These are phyloP conservation scores for Hirtodrosophila cameraria DNA, from an alignment of 2,888 invertebrate species.

Conservation along the genomic window DNA sequence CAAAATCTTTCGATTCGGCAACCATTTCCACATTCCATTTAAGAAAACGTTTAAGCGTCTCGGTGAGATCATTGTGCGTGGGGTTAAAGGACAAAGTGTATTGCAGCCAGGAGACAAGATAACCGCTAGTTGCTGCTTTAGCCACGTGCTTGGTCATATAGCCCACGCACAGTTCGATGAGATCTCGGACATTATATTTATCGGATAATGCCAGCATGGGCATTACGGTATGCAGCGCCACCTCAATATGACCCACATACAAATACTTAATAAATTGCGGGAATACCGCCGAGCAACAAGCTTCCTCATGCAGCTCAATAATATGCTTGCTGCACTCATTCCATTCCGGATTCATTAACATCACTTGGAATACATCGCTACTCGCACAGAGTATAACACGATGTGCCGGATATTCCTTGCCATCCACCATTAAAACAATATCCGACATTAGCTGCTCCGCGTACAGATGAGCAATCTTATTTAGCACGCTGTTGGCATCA, in stretches of 20 bases:
- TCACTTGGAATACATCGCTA: constrained; percentile 98
- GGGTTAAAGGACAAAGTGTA: constrained; percentile 93
- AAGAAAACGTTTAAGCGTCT: constrained; percentile 92
- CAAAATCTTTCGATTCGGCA: constrained; percentile 91
- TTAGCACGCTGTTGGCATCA: constrained; percentile 91
- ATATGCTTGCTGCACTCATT: constrained; percentile 93
- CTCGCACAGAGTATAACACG: constrained; percentile 95
- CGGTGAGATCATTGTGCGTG: constrained; percentile 83
- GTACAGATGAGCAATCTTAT: constrained; percentile 92
- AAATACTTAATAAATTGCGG: constrained; percentile 93
- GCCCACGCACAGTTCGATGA: constrained; percentile 91
- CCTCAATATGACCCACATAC: constrained; percentile 95
- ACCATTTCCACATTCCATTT: constrained; percentile 96
- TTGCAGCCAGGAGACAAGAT: constrained; percentile 95
- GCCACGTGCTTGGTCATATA: constrained; percentile 96
- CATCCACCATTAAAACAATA: constrained; percentile 92
- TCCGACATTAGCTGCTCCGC: constrained; percentile 95
- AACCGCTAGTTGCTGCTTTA: constrained; percentile 91
- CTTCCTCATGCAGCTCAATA: constrained; percentile 93
- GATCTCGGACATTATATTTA: constrained; percentile 97
- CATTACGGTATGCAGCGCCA: constrained; percentile 93
- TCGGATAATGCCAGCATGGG: constrained; percentile 95
- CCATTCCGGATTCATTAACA: constrained; percentile 98
- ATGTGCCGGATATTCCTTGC: constrained; percentile 93
- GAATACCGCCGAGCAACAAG: constrained; percentile 93